Conservation (phyloP, 2,888 invertebrate genomes). For the Cylindroiulus punctatus region DNA sequence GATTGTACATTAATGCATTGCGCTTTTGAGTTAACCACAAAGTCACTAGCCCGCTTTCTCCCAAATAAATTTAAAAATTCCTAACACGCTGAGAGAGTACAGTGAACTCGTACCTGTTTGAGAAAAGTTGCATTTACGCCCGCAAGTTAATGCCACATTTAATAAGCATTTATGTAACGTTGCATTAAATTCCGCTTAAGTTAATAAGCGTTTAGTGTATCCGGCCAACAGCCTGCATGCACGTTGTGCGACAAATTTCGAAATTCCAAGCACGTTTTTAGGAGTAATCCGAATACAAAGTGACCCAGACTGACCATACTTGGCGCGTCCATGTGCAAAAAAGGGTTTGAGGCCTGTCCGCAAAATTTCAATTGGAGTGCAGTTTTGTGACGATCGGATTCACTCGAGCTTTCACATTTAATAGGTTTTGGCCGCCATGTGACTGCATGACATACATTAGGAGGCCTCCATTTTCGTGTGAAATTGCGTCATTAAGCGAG, state of each 20-base stretch:
- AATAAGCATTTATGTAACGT: not conserved
- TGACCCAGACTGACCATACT: not conserved
- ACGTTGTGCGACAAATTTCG: not conserved
- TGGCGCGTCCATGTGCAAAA: not conserved
- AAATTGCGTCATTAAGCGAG: conserved; percentile 13
- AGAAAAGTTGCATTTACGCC: too few species aligned
- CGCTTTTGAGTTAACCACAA: too few species aligned
- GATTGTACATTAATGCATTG: too few species aligned
- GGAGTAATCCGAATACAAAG: not conserved
- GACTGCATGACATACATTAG: conserved; percentile 12
- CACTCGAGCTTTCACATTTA: not conserved
- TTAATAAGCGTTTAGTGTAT: not conserved
- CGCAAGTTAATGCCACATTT: not conserved
- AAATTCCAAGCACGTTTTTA: not conserved
- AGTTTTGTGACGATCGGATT: not conserved
- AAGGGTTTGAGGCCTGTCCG: not conserved
- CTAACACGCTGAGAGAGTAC: too few species aligned
- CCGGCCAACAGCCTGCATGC: not conserved
- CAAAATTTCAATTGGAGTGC: not conserved
- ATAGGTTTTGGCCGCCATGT: not conserved
- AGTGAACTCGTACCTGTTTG: too few species aligned
- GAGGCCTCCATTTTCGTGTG: not conserved
- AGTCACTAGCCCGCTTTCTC: too few species aligned
- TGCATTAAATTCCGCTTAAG: not conserved
- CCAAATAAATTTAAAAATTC: too few species aligned